Base-by-base conservation (phyloP, 1,140 invertebrate genomes). In the Drosophila bocki region DNA sequence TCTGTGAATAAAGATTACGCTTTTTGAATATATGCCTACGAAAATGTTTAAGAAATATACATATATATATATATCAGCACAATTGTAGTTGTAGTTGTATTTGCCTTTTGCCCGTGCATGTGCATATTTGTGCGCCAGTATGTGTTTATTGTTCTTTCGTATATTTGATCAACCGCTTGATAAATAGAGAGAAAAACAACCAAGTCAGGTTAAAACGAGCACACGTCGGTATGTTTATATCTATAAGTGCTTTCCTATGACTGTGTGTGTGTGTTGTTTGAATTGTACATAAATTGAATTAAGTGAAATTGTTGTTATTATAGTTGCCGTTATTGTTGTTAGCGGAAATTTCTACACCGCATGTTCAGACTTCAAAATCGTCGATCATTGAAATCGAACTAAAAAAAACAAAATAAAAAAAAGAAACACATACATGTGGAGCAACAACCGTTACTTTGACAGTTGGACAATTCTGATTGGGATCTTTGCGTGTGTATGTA, bases 91-190 rank as follows among this genome's bases (percentile, higher is more conserved):
- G 63, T 65, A 65, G 35, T 65, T 61, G 33, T 67, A 67, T 61
- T 37, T 54, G 32, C 60, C 60, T 63, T 39, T n/a, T 22, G 26
- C 32, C 44, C 17, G 45, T 65, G 39, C 17, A 35, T 63, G 29
- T 54, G 5, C 42, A 56, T 75, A 12, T 58, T 37, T 54, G 37
- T 65, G 56, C 35, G 54, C 13, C 32, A 54, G 45, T 47, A 19
- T 50, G 74, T 60, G 68, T 85, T 85, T 78, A 81, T 81, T 81
- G 78, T 85, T 85, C 69, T 85, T 81, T 80, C 61, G 71, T 63
- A 81, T 82, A 84, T 84, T 85, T 85, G 77, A 85, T 85, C 74
- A 81, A 64, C 69, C 72, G 70, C 82, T 85, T 85, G 82, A 85
- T 85, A 85, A 84, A 61, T 67, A 76, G 59, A 80, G 59, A 80